Evolutionary conservation across 1,140 invertebrate genomes (phyloP).

Genomic region (Agraylea sexmaculata): DNA sequence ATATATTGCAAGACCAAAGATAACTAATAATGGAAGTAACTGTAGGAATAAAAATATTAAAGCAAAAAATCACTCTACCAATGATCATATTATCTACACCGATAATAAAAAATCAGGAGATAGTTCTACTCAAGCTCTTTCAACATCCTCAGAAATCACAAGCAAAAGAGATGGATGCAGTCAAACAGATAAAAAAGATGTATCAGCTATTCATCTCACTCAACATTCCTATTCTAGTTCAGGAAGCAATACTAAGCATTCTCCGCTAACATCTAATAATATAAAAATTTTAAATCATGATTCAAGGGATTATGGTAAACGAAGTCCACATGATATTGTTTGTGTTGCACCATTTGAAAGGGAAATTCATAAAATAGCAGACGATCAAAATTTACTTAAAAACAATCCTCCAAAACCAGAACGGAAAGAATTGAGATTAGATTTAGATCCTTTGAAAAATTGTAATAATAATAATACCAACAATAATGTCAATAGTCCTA

Average conservation of each 20-base stretch:
- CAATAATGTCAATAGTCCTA: slow-evolving; percentile 43
- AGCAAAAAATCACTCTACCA: slow-evolving; percentile 30
- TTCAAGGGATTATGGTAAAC: slow-evolving; percentile 35
- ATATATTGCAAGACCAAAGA: slow-evolving; percentile 31
- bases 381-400: slow-evolving; percentile 53
- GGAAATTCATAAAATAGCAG: slow-evolving; percentile 60
- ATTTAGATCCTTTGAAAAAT: slow-evolving; percentile 32
- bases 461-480: too few relatives aligned
- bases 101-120: slow-evolving; percentile 39
- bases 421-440: slow-evolving; percentile 40
- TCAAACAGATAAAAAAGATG: slow-evolving; percentile 51
- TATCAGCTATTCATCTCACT: slow-evolving; percentile 25
- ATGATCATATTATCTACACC: slow-evolving; percentile 29
- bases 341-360: slow-evolving; percentile 53
- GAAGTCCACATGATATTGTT: slow-evolving; percentile 36
- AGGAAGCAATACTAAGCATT: slow-evolving; percentile 28
- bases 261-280: slow-evolving; percentile 37
- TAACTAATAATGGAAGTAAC: slow-evolving; percentile 18
- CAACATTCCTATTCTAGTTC: slow-evolving; percentile 39
- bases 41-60: slow-evolving; percentile 30
- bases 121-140: slow-evolving; percentile 35
- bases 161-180: slow-evolving; percentile 48
- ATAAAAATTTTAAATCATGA: slow-evolving; percentile 37
- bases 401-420: slow-evolving; percentile 45
- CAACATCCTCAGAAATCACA: slow-evolving; percentile 38